Percentiles rank a stretch among this genome's conserved stretches.
Conservation (phyloP, 1,140 invertebrate genomes). For the Melipona quadrifasciata region DNA sequence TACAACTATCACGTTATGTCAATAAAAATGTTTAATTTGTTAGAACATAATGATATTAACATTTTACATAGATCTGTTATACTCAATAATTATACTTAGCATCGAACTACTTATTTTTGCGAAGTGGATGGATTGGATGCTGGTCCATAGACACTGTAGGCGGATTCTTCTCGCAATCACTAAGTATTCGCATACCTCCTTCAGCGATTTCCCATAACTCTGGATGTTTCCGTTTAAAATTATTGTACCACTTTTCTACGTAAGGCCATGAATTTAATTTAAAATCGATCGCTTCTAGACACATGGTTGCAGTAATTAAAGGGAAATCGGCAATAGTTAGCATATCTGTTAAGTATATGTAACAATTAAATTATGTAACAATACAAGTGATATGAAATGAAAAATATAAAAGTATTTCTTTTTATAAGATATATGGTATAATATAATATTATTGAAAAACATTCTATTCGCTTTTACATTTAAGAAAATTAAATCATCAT, state of each 20-base stretch:
- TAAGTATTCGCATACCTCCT: conserved; percentile 85
- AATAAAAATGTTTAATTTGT: conserved; percentile 50
- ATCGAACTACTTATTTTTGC: conserved; percentile 72
- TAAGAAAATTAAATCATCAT: not conserved
- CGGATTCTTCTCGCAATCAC: conserved; percentile 85
- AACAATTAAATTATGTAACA: not conserved
- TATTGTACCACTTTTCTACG: conserved; percentile 86
- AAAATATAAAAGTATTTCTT: not conserved
- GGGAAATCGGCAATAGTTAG: conserved; percentile 89
- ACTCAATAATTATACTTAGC: not conserved
- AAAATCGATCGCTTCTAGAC: conserved; percentile 87
- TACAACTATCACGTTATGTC: conserved; percentile 17
- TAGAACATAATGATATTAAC: not conserved
- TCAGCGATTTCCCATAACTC: conserved; percentile 86
- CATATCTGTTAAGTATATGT: conserved; percentile 79
- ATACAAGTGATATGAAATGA: not conserved
- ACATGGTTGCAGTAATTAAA: conserved; percentile 86
- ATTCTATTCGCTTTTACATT: not conserved
- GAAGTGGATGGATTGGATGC: conserved; percentile 87
- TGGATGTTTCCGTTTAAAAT: conserved; percentile 86
- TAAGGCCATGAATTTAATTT: conserved; percentile 81
- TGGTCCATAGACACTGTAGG: conserved; percentile 86
- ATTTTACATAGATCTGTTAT: not conserved
- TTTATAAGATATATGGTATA: not conserved
- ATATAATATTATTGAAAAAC: not conserved